Percentiles rank a stretch among this genome's conserved stretches.
Evolutionary conservation across 2,113 vertebrate genomes (phyloP).

Genomic region (Lycaon pictus): DNA sequence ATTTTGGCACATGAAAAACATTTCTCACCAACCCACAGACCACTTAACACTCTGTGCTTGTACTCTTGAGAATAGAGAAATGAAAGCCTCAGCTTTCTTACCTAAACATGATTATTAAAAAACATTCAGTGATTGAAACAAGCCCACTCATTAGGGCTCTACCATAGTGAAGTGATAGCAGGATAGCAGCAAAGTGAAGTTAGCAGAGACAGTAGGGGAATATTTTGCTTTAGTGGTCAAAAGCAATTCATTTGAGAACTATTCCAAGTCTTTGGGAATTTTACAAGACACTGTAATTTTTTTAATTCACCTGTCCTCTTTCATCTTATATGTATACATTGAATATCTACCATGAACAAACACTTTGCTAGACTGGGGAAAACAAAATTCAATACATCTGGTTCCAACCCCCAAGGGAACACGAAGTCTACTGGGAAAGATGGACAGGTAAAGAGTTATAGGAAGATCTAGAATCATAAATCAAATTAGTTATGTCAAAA

Average conservation of each 20-base stretch:
- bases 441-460: not conserved
- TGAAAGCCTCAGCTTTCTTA: not conserved
- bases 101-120: not conserved
- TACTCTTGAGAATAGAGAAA: not conserved
- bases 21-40: not conserved
- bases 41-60: not conserved
- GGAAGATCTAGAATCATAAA: not conserved
- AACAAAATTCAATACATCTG: not conserved
- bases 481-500: not conserved
- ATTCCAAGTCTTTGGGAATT: not conserved
- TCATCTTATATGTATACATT: not conserved
- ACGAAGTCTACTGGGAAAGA: not conserved
- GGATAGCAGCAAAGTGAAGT: not conserved
- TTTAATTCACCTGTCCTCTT: not conserved
- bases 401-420: not conserved
- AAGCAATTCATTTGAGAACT: not conserved
- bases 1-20: not conserved
- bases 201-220: not conserved
- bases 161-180: not conserved
- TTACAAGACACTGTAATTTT: not conserved
- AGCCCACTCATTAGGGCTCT: not conserved
- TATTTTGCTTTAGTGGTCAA: not conserved
- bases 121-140: not conserved
- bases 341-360: not conserved
- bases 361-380: not conserved